phyloP scores from a whole-genome alignment of 2,888 invertebrate species.

The Troglohyphantes excavatus region DNA sequence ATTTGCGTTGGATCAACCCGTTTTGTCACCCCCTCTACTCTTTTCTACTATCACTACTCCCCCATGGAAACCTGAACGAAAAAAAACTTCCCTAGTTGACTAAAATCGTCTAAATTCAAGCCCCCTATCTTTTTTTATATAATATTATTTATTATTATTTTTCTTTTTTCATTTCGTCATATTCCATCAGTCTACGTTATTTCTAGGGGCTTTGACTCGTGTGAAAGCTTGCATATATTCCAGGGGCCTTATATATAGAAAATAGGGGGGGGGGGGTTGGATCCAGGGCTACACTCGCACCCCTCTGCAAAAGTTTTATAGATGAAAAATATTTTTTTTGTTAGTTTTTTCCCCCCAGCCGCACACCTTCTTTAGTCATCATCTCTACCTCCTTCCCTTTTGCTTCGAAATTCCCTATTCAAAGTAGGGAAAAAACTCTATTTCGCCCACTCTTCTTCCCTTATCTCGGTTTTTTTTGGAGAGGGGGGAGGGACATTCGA shows the following conservation, averaged over 20 bases:
- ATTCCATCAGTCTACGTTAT: conserved; percentile 74
- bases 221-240: conserved; percentile 78
- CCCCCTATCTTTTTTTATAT: conserved; percentile 6
- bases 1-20: conserved; percentile 64
- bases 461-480: conserved; percentile 56
- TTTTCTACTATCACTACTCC: conserved; percentile 18
- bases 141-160: conserved; percentile 60
- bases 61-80: not conserved
- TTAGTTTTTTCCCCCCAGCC: conserved; percentile 17
- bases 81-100: conserved; percentile 73
- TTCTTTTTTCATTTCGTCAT: conserved; percentile 36
- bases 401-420: conserved; percentile 77
- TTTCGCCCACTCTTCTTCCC: conserved; percentile 51
- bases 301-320: conserved; percentile 74
- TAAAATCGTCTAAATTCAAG: conserved; percentile 78
- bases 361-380: conserved; percentile 68
- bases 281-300: conserved; percentile 54
- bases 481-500: conserved; percentile 54
- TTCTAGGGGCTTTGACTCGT: conserved; percentile 75
- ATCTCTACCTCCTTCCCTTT: conserved; percentile 68
- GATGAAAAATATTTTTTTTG: conserved; percentile 55
- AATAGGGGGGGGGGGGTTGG: not conserved
- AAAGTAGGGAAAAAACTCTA: conserved; percentile 78
- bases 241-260: conserved; percentile 32
- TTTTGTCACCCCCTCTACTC: conserved; percentile 56